Percentiles rank a stretch among this genome's conserved stretches.
phyloP scores from a whole-genome alignment of 2,888 invertebrate species.

The Deilephila elpenor region DNA sequence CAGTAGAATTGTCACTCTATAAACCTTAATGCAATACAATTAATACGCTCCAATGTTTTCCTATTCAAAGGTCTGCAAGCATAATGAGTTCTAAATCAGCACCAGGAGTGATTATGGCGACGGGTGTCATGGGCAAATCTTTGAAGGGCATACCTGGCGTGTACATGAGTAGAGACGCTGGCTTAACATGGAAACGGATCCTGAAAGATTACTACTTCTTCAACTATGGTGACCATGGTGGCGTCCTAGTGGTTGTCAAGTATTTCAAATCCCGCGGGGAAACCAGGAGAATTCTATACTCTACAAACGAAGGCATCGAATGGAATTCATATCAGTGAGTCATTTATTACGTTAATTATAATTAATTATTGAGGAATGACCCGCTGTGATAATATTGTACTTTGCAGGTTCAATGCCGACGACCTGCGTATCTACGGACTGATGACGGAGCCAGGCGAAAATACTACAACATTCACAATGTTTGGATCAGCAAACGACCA shows the following conservation, averaged over 20 bases:
- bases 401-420: slow-evolving; percentile 87
- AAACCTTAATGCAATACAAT: neutral
- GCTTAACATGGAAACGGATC: slow-evolving; percentile 88
- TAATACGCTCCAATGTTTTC: slow-evolving; percentile 20
- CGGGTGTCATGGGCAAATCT: slow-evolving; percentile 90
- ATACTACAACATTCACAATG: slow-evolving; percentile 95
- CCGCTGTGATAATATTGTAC: slow-evolving; percentile 28
- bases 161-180: slow-evolving; percentile 56
- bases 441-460: slow-evolving; percentile 97
- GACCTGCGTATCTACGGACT: slow-evolving; percentile 94
- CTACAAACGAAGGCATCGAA: slow-evolving; percentile 93
- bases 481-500: slow-evolving; percentile 92
- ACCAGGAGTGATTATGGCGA: slow-evolving; percentile 93
- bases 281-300: slow-evolving; percentile 92
- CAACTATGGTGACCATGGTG: slow-evolving; percentile 96
- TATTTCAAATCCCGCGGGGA: slow-evolving; percentile 91
- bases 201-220: slow-evolving; percentile 93
- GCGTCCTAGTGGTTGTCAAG: slow-evolving; percentile 93
- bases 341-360: slow-evolving; percentile 33
- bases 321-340: slow-evolving; percentile 88
- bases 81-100: slow-evolving; percentile 95
- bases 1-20: neutral
- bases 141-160: slow-evolving; percentile 92
- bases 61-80: slow-evolving; percentile 86
- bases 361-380: slow-evolving; percentile 18